These are phyloP conservation scores for Ormyrus rosae DNA, from an alignment of 2,888 invertebrate genomes.

Conservation along the genomic window DNA sequence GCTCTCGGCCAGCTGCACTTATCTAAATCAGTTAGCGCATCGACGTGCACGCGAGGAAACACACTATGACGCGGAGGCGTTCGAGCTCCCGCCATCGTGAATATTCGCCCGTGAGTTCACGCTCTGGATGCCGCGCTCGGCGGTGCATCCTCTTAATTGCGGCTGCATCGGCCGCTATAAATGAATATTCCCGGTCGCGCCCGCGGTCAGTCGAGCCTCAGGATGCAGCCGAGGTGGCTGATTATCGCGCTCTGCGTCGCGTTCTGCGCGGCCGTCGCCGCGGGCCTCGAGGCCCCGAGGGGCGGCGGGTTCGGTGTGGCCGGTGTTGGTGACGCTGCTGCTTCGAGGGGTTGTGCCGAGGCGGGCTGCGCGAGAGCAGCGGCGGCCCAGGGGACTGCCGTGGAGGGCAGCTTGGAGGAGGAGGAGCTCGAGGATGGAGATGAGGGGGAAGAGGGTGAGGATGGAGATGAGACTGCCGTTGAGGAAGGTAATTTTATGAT, in stretches of 20 bases:
- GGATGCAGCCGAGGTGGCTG: conserved; percentile 69
- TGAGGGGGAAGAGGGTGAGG: neutral
- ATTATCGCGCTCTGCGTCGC: conserved; percentile 55
- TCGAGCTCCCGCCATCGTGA: neutral
- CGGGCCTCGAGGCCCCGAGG: neutral
- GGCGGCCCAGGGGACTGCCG: neutral
- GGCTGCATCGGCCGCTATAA: conserved; percentile 34
- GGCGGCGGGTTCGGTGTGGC: conserved; percentile 7
- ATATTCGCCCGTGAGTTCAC: conserved; percentile 68
- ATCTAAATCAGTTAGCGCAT: conserved; percentile 54
- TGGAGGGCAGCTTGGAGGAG: neutral
- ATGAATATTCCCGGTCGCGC: conserved; percentile 68
- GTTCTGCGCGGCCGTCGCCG: conserved; percentile 2
- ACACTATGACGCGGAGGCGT: conserved; percentile 38
- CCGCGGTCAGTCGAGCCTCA: conserved; percentile 66
- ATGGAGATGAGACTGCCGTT: conserved; percentile 15
- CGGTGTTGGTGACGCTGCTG: conserved; percentile 12
- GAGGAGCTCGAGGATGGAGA: neutral
- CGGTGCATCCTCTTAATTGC: conserved; percentile 23
- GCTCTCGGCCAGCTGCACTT: conserved; percentile 24
- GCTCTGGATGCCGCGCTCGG: conserved; percentile 70
- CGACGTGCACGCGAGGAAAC: conserved; percentile 13
- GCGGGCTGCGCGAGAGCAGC: conserved; percentile 4
- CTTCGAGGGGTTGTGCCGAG: neutral
- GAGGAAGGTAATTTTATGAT: conserved; percentile 43